Conservation (phyloP, 2,113 vertebrate genomes). For the Petaurus breviceps region DNA sequence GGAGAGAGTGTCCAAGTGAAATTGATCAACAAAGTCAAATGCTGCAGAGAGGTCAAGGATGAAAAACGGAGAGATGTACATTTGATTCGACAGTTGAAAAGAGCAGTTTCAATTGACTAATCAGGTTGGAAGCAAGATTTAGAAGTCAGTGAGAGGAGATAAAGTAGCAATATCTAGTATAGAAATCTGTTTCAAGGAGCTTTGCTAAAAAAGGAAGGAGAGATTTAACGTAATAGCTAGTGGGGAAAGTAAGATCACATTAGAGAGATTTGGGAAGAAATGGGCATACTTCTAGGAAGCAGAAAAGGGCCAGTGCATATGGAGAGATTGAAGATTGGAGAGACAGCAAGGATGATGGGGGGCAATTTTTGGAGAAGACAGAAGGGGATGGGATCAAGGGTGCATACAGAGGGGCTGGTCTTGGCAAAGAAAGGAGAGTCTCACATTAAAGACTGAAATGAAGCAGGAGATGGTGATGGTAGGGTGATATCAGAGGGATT, state of each 20-base stretch:
- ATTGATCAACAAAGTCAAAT: background rate
- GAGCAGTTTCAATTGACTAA: background rate
- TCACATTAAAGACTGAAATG: background rate
- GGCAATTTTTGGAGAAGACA: background rate
- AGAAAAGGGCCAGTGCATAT: background rate
- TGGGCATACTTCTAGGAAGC: background rate
- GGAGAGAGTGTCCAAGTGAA: background rate
- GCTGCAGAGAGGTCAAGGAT: background rate
- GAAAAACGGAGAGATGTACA: background rate
- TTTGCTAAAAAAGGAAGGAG: background rate
- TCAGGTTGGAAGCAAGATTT: background rate
- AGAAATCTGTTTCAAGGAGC: background rate
- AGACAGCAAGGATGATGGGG: background rate
- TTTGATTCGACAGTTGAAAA: background rate
- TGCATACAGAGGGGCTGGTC: background rate
- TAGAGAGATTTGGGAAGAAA: background rate
- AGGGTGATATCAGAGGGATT: background rate
- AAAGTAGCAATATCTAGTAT: background rate
- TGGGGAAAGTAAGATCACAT: background rate
- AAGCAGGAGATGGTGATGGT: background rate
- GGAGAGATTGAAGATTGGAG: background rate
- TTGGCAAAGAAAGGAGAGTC: background rate
- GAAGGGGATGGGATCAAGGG: background rate
- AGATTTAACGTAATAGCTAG: background rate
- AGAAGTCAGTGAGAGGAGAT: background rate